Evolutionary conservation across 2,797 vertebrate species (phyloP).

Genomic region (Argentina silus): DNA sequence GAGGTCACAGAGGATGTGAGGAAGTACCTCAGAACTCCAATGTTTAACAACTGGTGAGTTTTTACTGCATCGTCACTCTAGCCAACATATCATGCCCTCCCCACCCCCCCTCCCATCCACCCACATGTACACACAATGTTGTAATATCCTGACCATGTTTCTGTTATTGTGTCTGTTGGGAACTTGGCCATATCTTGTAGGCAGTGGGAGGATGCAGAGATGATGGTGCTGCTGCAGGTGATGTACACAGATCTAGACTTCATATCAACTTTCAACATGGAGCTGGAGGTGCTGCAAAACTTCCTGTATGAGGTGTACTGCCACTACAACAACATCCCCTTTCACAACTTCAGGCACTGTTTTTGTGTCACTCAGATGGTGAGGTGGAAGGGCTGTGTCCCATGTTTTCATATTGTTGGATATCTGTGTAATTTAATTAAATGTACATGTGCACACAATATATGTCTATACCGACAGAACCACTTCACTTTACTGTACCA

Average conservation of each 20-base stretch:
- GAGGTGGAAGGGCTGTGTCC: slow-evolving; percentile 32
- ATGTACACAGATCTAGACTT: slow-evolving; percentile 84
- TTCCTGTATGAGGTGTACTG: slow-evolving; percentile 81
- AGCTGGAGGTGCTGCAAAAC: slow-evolving; percentile 78
- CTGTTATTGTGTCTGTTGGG: not conserved
- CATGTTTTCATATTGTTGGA: not conserved
- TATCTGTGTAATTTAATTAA: not conserved
- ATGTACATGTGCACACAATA: slow-evolving; percentile 14
- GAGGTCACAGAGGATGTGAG: slow-evolving; percentile 81
- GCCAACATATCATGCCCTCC: no score
- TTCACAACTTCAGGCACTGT: slow-evolving; percentile 85
- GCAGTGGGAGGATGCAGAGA: slow-evolving; percentile 86
- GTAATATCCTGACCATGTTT: not conserved
- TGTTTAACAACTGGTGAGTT: slow-evolving; percentile 83
- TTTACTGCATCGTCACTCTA: no score
- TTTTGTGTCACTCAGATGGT: slow-evolving; percentile 86
- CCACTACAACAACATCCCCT: slow-evolving; percentile 84
- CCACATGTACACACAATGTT: no score
- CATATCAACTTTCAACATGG: slow-evolving; percentile 75
- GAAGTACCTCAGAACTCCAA: slow-evolving; percentile 82
- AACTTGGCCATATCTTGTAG: slow-evolving; percentile 52
- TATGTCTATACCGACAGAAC: no score
- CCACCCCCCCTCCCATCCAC: not conserved
- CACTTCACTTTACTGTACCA: no score
- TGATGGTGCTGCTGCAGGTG: slow-evolving; percentile 83